Percentiles rank a stretch among this genome's conserved stretches.
Conservation (phyloP, 1,140 invertebrate species). For the Colletes latitarsis region DNA sequence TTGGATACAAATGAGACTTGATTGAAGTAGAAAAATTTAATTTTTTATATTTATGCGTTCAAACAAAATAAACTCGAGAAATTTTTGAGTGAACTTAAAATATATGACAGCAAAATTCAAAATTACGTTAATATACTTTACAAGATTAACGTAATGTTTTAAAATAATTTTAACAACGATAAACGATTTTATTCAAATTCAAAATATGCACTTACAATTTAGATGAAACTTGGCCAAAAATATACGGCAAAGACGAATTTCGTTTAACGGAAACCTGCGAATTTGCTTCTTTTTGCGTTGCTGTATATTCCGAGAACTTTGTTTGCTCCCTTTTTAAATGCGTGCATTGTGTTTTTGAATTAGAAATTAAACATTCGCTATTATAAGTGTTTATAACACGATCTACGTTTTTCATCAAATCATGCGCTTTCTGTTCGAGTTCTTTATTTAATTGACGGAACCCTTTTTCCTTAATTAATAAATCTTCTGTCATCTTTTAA, state of each 20-base stretch:
- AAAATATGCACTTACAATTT: conserved; percentile 3
- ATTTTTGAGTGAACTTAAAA: background rate
- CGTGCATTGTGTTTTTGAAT: conserved; percentile 1
- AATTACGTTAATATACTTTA: background rate
- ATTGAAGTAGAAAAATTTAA: background rate
- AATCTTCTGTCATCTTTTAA: conserved; percentile 74
- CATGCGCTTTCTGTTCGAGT: conserved; percentile 78
- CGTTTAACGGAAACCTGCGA: conserved; percentile 3
- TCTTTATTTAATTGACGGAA: conserved; percentile 80
- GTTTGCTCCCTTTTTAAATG: conserved; percentile 10
- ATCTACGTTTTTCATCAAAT: conserved; percentile 80
- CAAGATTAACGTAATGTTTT: background rate
- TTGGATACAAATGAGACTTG: conserved; percentile 18
- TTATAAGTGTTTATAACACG: conserved; percentile 71
- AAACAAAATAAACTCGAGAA: background rate
- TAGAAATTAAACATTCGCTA: conserved; percentile 1
- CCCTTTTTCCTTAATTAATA: conserved; percentile 80
- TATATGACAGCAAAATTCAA: background rate
- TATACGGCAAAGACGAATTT: conserved; percentile 10
- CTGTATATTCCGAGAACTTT: background rate
- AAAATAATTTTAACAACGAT: background rate
- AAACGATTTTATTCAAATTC: background rate
- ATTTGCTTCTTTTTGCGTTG: background rate
- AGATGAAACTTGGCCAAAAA: background rate
- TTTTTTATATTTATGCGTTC: background rate